A percentile compares a stretch with the other conserved stretches of the same genome.
These are phyloP conservation scores for Acrocephalus kingi DNA, from an alignment of 2,113 vertebrate species.

Conservation along the genomic window DNA sequence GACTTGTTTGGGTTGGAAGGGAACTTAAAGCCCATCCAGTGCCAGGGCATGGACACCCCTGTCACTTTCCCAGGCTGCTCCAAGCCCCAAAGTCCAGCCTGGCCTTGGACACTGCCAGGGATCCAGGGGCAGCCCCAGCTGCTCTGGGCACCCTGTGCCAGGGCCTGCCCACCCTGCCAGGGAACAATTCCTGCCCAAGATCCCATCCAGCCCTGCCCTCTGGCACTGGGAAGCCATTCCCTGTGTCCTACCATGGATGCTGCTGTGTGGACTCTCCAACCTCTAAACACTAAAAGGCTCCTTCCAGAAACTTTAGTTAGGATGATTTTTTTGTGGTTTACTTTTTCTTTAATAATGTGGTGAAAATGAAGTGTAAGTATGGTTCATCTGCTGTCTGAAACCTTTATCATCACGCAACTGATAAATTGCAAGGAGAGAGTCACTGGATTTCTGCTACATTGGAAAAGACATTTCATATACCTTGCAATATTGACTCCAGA, in stretches of 20 bases:
- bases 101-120: not conserved
- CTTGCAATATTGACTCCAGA: not conserved
- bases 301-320: not conserved
- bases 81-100: not conserved
- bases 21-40: not conserved
- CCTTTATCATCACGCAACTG: not conserved
- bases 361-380: not conserved
- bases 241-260: rapidly evolving
- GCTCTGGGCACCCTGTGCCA: not conserved
- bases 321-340: not conserved
- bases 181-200: not conserved
- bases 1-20: not conserved
- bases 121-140: not conserved
- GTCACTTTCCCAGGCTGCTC: not conserved
- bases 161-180: not conserved
- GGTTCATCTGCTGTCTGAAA: not conserved
- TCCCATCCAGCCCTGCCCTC: not conserved
- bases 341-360: not conserved
- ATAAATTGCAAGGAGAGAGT: not conserved
- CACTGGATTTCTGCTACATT: not conserved
- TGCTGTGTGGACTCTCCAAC: not conserved
- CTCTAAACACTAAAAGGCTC: not conserved
- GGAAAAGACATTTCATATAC: not conserved
- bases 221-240: not conserved
- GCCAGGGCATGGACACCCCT: not conserved